Evolutionary conservation across 1,140 invertebrate genomes (phyloP).

Genomic region (Acromyrmex charruanus): DNA sequence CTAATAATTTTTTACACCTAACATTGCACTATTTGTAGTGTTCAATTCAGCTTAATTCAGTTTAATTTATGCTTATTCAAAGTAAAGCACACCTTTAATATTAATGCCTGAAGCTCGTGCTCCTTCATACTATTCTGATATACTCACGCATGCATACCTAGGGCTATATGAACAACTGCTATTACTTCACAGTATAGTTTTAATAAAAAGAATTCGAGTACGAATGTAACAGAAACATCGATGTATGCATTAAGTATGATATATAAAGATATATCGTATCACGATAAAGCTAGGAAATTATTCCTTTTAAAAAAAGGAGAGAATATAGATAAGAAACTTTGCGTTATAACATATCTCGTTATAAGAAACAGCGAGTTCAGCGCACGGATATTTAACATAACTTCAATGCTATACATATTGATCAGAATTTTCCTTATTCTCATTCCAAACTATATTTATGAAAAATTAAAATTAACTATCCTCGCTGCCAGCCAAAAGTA

Average conservation of each 20-base stretch:
- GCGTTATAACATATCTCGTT: not conserved
- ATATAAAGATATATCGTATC: constrained; percentile 35
- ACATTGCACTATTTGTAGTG: not conserved
- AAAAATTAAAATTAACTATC: not conserved
- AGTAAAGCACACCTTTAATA: constrained; percentile 29
- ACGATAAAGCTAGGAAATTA: constrained; percentile 2
- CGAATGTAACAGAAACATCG: constrained; percentile 42
- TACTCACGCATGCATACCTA: constrained; percentile 50
- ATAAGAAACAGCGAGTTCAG: not conserved
- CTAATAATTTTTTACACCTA: constrained; percentile 24
- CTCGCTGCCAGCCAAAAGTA: not conserved
- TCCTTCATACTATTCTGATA: constrained; percentile 51
- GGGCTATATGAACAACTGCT: constrained; percentile 49
- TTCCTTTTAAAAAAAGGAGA: constrained; percentile 1
- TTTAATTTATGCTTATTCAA: not conserved
- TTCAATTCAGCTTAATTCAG: constrained; percentile 8
- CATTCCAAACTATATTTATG: not conserved
- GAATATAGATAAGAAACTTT: not conserved
- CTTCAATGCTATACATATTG: constrained; percentile 11
- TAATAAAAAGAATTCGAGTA: constrained; percentile 54
- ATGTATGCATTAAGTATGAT: constrained; percentile 4
- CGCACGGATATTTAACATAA: not conserved
- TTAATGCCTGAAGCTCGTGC: constrained; percentile 41
- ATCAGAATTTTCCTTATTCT: not conserved
- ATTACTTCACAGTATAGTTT: constrained; percentile 45